These are phyloP conservation scores for Scomber scombrus DNA, from an alignment of 2,113 vertebrate genomes.

Conservation along the genomic window DNA sequence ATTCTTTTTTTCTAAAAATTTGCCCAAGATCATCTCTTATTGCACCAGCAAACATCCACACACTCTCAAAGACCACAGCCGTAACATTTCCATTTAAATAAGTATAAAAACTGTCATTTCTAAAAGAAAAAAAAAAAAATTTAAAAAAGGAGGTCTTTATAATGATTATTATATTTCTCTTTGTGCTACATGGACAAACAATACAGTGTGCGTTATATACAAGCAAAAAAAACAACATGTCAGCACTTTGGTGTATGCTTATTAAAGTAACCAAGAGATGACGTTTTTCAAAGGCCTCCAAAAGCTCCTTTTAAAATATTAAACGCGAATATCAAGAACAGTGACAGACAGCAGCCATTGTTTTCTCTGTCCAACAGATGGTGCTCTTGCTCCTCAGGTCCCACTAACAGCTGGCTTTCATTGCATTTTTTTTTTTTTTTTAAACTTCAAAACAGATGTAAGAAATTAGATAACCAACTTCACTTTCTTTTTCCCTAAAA, in stretches of 20 bases:
- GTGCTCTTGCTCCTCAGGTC: conserved; percentile 18
- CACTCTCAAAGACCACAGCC: conserved; percentile 33
- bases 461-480: neutral
- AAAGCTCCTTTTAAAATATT: conserved; percentile 37
- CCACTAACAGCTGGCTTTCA: conserved; percentile 8
- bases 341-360: neutral
- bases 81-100: conserved; percentile 52
- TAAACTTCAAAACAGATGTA: neutral
- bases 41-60: conserved; percentile 41
- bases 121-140: neutral
- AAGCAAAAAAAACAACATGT: conserved; percentile 59
- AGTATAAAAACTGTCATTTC: conserved; percentile 51
- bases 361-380: conserved; percentile 27
- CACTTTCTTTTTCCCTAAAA: neutral
- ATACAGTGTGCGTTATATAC: conserved; percentile 70
- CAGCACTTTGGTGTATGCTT: conserved; percentile 76
- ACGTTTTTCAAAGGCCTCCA: conserved; percentile 33
- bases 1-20: neutral
- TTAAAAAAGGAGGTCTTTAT: neutral
- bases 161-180: conserved; percentile 14
- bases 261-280: conserved; percentile 44
- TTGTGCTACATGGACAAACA: conserved; percentile 53
- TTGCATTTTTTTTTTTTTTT: neutral
- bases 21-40: conserved; percentile 15
- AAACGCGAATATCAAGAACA: conserved; percentile 6